These are phyloP conservation scores for Baryphthengus martii DNA, from an alignment of 2,113 vertebrate genomes.

Conservation along the genomic window DNA sequence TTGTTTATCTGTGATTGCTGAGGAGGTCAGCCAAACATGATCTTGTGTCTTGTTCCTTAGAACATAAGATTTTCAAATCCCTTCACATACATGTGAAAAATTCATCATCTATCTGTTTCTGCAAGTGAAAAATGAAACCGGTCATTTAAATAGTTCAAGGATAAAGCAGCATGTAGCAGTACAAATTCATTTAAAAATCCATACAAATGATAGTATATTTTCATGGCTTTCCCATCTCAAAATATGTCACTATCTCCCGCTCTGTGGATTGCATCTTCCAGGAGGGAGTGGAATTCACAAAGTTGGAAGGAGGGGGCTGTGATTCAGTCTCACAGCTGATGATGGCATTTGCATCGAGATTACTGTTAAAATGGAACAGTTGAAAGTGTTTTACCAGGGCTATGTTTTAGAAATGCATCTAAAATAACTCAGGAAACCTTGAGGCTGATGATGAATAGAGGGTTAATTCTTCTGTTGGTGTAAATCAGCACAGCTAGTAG, in stretches of 20 bases:
- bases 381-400: background rate
- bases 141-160: background rate
- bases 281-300: background rate
- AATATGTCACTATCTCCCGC: background rate
- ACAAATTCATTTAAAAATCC: background rate
- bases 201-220: background rate
- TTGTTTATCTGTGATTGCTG: background rate
- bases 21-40: background rate
- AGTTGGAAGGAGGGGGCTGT: background rate
- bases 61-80: background rate
- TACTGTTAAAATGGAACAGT: background rate
- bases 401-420: background rate
- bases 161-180: background rate
- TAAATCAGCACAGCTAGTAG: background rate
- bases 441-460: background rate
- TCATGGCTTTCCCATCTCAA: background rate
- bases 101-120: background rate
- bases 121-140: background rate
- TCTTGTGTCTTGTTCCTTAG: background rate
- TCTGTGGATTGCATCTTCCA: background rate
- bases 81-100: background rate
- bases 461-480: background rate
- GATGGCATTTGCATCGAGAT: background rate
- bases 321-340: background rate
- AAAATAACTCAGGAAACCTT: background rate